A percentile compares a stretch with the other conserved stretches of the same genome.
These are phyloP conservation scores for Ptychoptera contaminata DNA, from an alignment of 2,888 invertebrate species.

Conservation along the genomic window DNA sequence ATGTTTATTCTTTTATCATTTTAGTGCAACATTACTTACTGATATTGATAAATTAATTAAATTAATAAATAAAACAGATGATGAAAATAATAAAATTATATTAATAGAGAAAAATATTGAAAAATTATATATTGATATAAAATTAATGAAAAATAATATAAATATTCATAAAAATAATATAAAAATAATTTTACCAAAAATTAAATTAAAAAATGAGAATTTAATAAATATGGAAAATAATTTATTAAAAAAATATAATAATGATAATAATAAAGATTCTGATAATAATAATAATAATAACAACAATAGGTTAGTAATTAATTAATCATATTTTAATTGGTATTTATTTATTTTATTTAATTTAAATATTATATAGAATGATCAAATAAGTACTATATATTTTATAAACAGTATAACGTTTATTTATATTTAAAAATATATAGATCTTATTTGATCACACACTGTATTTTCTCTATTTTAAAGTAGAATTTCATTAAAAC, in stretches of 20 bases:
- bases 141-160: constrained; percentile 16
- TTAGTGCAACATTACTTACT: constrained; percentile 20
- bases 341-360: no score
- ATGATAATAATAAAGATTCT: no score
- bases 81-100: constrained; percentile 20
- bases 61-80: constrained; percentile 21
- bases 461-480: no score
- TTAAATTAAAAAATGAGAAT: constrained; percentile 13
- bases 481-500: no score
- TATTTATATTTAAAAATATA: no score
- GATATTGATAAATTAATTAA: constrained; percentile 23
- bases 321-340: no score
- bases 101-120: constrained; percentile 20
- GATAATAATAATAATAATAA: no score
- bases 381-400: no score
- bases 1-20: neutral
- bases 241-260: constrained; percentile 8
- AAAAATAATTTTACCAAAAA: constrained; percentile 22
- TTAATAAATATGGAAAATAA: constrained; percentile 17
- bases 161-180: constrained; percentile 20
- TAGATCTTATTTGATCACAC: no score
- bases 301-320: no score
- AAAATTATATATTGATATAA: constrained; percentile 20
- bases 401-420: no score
- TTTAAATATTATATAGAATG: no score